These are phyloP conservation scores for Drosophila kambysellisi DNA, from an alignment of 2,888 invertebrate species.

Conservation along the genomic window DNA sequence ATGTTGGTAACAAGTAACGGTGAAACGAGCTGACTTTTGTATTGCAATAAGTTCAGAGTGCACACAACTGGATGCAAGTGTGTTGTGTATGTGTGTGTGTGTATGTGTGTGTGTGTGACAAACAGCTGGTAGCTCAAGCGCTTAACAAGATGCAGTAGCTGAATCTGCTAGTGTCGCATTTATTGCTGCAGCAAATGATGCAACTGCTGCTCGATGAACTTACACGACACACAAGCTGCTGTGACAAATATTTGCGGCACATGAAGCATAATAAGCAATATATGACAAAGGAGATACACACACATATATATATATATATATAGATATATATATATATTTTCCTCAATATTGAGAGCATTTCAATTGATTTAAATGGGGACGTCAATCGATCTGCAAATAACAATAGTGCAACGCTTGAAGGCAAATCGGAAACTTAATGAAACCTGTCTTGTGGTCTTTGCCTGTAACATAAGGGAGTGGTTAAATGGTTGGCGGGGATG, in stretches of 20 bases:
- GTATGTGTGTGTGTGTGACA: slow-evolving; percentile 26
- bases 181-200: slow-evolving; percentile 44
- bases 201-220: slow-evolving; percentile 35
- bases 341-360: neutral
- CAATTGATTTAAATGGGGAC: slow-evolving; percentile 31
- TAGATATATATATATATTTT: neutral
- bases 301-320: neutral
- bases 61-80: neutral
- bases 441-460: slow-evolving; percentile 13
- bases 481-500: neutral
- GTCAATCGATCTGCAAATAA: slow-evolving; percentile 60
- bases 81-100: slow-evolving; percentile 10
- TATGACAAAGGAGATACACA: slow-evolving; percentile 1
- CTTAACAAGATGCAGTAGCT: slow-evolving; percentile 36
- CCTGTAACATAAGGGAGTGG: neutral
- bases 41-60: slow-evolving; percentile 10
- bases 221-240: slow-evolving; percentile 24
- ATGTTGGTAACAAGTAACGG: slow-evolving; percentile 42
- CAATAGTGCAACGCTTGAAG: slow-evolving; percentile 20
- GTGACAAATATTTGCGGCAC: slow-evolving; percentile 66
- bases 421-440: slow-evolving; percentile 48
- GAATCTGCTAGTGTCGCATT: slow-evolving; percentile 39
- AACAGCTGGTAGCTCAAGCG: slow-evolving; percentile 43
- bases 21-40: slow-evolving; percentile 30
- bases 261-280: slow-evolving; percentile 56